Evolutionary conservation across 2,113 vertebrate genomes (phyloP).

Genomic region (Datnioides undecimradiatus): DNA sequence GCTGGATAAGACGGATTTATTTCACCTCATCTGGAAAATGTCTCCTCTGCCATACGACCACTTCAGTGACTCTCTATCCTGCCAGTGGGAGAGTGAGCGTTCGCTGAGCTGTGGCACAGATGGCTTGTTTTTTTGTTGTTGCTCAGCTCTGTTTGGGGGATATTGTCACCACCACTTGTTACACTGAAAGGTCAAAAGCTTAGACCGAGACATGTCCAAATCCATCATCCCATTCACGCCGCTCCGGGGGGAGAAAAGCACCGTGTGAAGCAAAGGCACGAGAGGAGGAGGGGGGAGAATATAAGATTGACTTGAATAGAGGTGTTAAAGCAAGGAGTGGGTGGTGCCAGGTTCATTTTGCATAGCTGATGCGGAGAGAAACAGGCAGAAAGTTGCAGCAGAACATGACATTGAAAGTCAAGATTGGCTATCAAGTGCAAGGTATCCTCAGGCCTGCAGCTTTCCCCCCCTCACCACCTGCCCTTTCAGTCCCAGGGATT

Average conservation of each 20-base stretch:
- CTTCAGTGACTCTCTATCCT: conserved; percentile 55
- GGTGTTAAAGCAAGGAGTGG: background rate
- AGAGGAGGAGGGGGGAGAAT: background rate
- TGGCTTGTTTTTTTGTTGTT: conserved; percentile 20
- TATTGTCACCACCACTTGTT: conserved; percentile 47
- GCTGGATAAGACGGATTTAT: conserved; percentile 69
- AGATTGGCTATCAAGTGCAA: too few species aligned
- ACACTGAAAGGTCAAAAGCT: conserved; percentile 56
- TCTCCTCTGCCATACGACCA: conserved; percentile 46
- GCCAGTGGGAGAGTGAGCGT: conserved; percentile 34
- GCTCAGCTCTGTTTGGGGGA: conserved; percentile 27
- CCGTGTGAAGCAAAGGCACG: conserved; percentile 7
- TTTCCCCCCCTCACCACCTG: background rate
- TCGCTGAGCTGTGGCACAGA: conserved; percentile 44
- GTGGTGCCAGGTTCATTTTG: background rate
- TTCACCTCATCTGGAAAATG: conserved; percentile 73
- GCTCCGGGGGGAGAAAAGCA: conserved; percentile 23
- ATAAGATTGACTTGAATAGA: background rate
- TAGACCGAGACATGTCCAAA: conserved; percentile 25
- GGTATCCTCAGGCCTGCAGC: background rate
- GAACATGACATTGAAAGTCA: background rate
- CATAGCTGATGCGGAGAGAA: background rate
- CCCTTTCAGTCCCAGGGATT: background rate
- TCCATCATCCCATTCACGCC: conserved; percentile 18
- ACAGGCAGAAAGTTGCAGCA: background rate